Conservation (phyloP, 2,888 invertebrate genomes). For the Gastrophysa polygoni region DNA sequence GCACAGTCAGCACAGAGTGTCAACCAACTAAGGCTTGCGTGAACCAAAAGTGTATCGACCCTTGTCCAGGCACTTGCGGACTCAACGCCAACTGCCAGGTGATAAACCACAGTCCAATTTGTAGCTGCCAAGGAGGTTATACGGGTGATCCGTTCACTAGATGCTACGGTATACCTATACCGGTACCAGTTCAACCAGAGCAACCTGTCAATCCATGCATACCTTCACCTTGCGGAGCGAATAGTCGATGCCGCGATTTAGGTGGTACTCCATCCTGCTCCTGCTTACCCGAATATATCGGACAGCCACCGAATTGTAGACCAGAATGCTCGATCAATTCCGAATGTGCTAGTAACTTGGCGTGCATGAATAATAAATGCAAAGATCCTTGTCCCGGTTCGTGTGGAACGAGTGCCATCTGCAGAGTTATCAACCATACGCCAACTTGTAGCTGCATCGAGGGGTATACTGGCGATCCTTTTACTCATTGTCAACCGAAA, state of each 20-base stretch:
- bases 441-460: slow-evolving; percentile 70
- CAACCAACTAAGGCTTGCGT: slow-evolving; percentile 67
- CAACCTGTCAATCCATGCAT: slow-evolving; percentile 66
- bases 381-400: slow-evolving; percentile 78
- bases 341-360: slow-evolving; percentile 73
- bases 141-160: slow-evolving; percentile 60
- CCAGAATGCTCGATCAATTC: slow-evolving; percentile 79
- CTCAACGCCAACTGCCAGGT: slow-evolving; percentile 73
- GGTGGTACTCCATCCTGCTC: slow-evolving; percentile 75
- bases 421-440: slow-evolving; percentile 75
- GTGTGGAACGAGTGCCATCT: slow-evolving; percentile 76
- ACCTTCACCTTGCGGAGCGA: slow-evolving; percentile 80
- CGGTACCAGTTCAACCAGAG: slow-evolving; percentile 32
- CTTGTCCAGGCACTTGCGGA: slow-evolving; percentile 75
- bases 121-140: slow-evolving; percentile 67
- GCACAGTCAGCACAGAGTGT: slow-evolving; percentile 72
- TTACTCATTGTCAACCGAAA: slow-evolving; percentile 39
- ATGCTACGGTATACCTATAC: slow-evolving; percentile 42
- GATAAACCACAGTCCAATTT: slow-evolving; percentile 74
- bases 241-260: slow-evolving; percentile 73
- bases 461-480: slow-evolving; percentile 49
- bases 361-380: slow-evolving; percentile 77
- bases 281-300: slow-evolving; percentile 72
- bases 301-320: slow-evolving; percentile 77
- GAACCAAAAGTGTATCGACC: slow-evolving; percentile 73